Evolutionary conservation across 1,140 invertebrate genomes (phyloP).

Genomic region (Lutraria rhynchaena): DNA sequence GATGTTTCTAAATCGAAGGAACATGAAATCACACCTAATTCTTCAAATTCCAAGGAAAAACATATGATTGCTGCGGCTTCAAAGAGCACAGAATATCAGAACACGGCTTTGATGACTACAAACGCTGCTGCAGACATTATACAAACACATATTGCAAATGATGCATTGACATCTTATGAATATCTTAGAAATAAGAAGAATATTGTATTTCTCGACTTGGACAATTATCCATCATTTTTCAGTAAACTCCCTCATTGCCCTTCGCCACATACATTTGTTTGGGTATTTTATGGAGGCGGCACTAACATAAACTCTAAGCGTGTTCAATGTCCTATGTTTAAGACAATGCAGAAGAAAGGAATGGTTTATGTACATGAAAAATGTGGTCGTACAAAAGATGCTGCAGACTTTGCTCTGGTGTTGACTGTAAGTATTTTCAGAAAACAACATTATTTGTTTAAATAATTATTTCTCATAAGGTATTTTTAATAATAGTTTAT

Average conservation of each 20-base stretch:
- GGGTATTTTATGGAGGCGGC: constrained; percentile 62
- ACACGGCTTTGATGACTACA: too few species aligned
- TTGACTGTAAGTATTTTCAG: constrained; percentile 53
- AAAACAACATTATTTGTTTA: too few species aligned
- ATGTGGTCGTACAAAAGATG: constrained; percentile 66
- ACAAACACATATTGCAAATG: background rate
- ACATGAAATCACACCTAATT: too few species aligned
- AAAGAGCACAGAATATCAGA: too few species aligned
- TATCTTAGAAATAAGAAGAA: constrained; percentile 52
- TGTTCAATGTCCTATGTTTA: background rate
- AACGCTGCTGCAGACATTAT: too few species aligned
- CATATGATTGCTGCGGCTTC: too few species aligned
- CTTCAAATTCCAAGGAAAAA: too few species aligned
- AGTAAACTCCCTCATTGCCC: constrained; percentile 40
- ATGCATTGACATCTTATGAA: constrained; percentile 10
- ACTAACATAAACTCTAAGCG: background rate
- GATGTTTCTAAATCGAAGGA: too few species aligned
- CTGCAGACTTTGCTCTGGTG: constrained; percentile 66
- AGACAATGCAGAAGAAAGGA: background rate
- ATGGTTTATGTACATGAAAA: constrained; percentile 32
- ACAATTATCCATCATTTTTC: constrained; percentile 61
- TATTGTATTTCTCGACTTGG: constrained; percentile 63
- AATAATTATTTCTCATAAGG: too few species aligned
- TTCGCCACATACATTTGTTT: constrained; percentile 62
- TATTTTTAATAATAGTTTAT: too few species aligned